Base-by-base conservation (phyloP, 2,888 invertebrate species). In the Stomorhina lunata region DNA sequence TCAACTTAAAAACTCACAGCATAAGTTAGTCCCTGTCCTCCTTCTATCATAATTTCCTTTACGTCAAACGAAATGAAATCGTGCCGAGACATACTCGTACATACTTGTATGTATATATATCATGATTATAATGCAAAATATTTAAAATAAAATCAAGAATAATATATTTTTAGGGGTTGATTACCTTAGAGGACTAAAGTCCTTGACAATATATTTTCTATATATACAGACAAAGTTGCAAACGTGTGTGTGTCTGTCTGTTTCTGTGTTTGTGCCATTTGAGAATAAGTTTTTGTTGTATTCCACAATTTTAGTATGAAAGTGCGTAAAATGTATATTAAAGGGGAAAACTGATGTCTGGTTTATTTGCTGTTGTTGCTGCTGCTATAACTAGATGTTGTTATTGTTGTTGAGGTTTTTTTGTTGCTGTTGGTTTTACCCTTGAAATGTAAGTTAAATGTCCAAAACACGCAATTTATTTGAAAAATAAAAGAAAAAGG, bases 391-490 rank as follows among this genome's bases (percentile, higher is more conserved):
- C n/a, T 29, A 40, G 50, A 61, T 32, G 48, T 77, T 80, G 48
- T 57, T 57, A 6, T 40, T 69, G 27, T 37, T 69, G 22, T 34
- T 65, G 45, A n/a, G 32, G 40, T 27, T 55, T n/a, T 43, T 5
- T 34, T 61, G 34, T 50, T 63, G n/a, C 3, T 61, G 45, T 12
- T 75, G 61, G 48, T 76, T 59, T 45, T 82, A 80, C 73, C 80
- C 78, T 80, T 77, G 77, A 77, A 77, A 72, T 63, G 17, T 77
- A 72, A 80, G 66, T 71, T 68, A 77, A 80, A 77, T 68, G 83
- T 80, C 72, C 71, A 73, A 80, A 80, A 65, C 82, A 75, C 72
- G 80, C 80, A 80, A n/a, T n/a, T n/a, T n/a, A n/a, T n/a, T n/a
- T n/a, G 72, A 76, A 83, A 66, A 61, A 66, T 61, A 3, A 29